Base-by-base conservation (phyloP, 92 coral and sea anemone species). In the Epizoanthus ramosus region DNA sequence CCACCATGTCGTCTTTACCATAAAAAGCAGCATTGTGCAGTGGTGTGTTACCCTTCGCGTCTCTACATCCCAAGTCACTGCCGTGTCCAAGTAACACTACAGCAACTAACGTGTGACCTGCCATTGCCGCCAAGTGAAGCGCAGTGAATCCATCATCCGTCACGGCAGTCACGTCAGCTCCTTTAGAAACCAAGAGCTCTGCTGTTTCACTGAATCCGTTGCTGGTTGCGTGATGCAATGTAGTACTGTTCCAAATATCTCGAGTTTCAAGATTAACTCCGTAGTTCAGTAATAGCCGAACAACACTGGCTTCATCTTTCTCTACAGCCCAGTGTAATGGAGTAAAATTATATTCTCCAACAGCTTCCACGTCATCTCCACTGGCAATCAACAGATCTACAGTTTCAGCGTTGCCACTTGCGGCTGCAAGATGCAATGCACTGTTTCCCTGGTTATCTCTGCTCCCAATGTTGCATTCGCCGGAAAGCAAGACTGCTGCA, bases 301-400 rank as follows among this genome's bases (percentile, higher is more conserved):
- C 80, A 14, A 56, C 23, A 31, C 15, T 43, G 21, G 24, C 16
- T 3, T 74, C 14, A 56, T 15, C 80, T 57, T 74, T 21, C 57
- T 28, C 18, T 35, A 74, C 80, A 22, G 80, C 65, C 66, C 22
- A 74, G 67, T 74, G 80, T 7, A 74, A 33, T 6, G 80, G 80
- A 54, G 66, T 53, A 24, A 10, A 74, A 22, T 17, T 31, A 50
- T 56, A 15, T 54, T 74, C 80, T 8, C 80, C 80, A 25, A 56
- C 59, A 54, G 80, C 66, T 13, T 74, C 65, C 31, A 5, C 58
- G 59, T 74, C 80, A 14, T 25, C 52, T 54, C 47, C 52, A 17
- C 17, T 74, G 16, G 57, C 80, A 74, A 74, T 56, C 25, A 74
- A 31, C 66, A 74, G 3, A 24, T 23, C n/a, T 54, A 54, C 53